These are phyloP conservation scores for Oreochromis grahami DNA, from an alignment of 2,797 vertebrate species.

Conservation along the genomic window DNA sequence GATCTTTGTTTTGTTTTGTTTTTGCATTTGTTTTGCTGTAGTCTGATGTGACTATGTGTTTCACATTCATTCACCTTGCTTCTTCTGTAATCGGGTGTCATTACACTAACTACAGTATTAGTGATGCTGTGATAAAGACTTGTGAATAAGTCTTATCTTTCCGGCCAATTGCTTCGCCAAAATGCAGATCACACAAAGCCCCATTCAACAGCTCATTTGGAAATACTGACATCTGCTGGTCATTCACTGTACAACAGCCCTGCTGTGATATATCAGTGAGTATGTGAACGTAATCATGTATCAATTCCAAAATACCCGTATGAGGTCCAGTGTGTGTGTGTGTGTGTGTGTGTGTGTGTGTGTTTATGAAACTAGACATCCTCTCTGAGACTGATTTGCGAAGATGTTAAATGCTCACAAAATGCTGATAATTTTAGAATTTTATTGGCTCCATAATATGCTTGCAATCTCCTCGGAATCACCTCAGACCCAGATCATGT, in stretches of 20 bases:
- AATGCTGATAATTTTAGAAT: not conserved
- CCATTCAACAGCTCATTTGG: not conserved
- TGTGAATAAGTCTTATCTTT: not conserved
- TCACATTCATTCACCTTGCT: not conserved
- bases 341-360: no score
- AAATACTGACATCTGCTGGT: not conserved
- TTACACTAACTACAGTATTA: not conserved
- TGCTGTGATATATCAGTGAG: not conserved
- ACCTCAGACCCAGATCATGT: no score
- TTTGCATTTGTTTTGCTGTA: not conserved
- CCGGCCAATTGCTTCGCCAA: not conserved
- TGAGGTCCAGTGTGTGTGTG: no score
- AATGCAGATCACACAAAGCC: not conserved
- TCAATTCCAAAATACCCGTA: not conserved
- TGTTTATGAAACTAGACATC: not conserved
- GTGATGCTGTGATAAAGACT: not conserved
- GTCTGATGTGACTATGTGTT: not conserved
- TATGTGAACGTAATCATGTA: not conserved
- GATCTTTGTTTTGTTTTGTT: not conserved
- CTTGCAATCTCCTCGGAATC: not conserved
- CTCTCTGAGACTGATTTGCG: accelerated
- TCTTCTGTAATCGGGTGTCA: not conserved
- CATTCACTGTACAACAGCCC: not conserved
- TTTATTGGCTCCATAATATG: not conserved
- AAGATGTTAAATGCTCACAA: not conserved